phyloP scores from a whole-genome alignment of 2,113 vertebrate species.

The Corvus hawaiiensis region DNA sequence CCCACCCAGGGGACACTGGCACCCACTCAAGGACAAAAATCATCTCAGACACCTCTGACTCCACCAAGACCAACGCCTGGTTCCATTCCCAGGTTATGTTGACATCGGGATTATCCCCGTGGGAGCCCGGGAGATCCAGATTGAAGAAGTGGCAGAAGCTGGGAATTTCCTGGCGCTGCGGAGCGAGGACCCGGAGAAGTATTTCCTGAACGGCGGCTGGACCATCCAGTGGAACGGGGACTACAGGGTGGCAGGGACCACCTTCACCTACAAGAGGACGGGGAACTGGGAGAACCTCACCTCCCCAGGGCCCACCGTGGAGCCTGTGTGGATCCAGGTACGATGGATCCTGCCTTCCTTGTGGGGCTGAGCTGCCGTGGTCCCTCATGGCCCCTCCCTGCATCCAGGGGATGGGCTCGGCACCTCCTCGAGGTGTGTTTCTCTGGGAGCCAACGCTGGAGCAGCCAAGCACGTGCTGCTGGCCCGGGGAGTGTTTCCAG shows the following conservation, averaged over 20 bases:
- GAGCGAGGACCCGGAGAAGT: slow-evolving; percentile 82
- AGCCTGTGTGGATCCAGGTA: slow-evolving; percentile 96
- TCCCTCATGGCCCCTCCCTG: rapidly evolving
- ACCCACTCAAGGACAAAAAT: neutral
- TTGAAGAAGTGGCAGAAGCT: slow-evolving; percentile 87
- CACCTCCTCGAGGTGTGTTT: neutral
- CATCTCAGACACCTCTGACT: rapidly evolving
- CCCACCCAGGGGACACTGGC: neutral
- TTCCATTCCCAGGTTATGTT: slow-evolving; percentile 79
- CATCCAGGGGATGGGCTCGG: neutral
- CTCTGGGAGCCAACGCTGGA: rapidly evolving
- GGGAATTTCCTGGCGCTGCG: slow-evolving; percentile 91
- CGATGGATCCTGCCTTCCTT: rapidly evolving
- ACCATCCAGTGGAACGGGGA: slow-evolving; percentile 95
- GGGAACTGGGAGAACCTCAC: slow-evolving; percentile 93
- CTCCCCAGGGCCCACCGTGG: slow-evolving; percentile 86
- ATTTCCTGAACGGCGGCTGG: slow-evolving; percentile 93
- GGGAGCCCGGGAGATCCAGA: slow-evolving; percentile 85
- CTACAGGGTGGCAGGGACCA: slow-evolving; percentile 88
- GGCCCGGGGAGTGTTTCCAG: neutral
- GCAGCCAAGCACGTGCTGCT: rapidly evolving
- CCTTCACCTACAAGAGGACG: slow-evolving; percentile 87
- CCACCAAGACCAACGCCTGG: rapidly evolving
- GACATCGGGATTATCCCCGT: slow-evolving; percentile 91
- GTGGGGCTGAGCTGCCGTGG: neutral